Evolutionary conservation across 1,140 invertebrate species (phyloP), one percentile per base, ranked within the genome.

Genomic region (Drosophila tani): DNA sequence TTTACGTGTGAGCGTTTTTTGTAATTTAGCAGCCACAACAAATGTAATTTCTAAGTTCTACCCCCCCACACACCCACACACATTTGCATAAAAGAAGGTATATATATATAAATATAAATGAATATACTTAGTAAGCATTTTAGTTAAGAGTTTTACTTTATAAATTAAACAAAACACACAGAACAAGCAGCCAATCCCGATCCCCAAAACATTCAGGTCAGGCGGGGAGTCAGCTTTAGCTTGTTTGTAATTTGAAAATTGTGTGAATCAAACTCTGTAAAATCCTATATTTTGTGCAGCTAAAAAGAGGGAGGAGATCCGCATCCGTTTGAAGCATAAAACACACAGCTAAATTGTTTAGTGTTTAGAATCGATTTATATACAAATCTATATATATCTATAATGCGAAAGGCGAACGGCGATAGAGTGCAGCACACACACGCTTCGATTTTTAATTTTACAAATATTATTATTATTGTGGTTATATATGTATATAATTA

Each of bases 401-500:
- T 81, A 73, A 73, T 59, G 75, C 82, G 70, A 81, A 68, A 55
- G 85, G 73, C 65, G 74, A 88, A 90, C 81, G 84, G 78, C 81
- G 81, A 83, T 85, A 90, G 84, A 90, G 84, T 87, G 84, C 84
- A 91, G 85, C 82, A 90, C 86, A 90, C 82, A 90, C 86, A 90
- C 85, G 85, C 85, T 90, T 90, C 85, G 85, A 90, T 90, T 90
- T 90, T 90, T 90, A 90, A 90, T 90, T 90, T 90, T 90, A 90
- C 85, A 90, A 90, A 90, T 84, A 90, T 90, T 85, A 88, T 82
- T 84, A 85, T 74, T 79, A 92, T 88, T 92, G 91, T 92, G 91
- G 91, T 92, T 92, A 92, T 92, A 86, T 92, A 92, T 92, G 91
- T 92, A 92, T 92, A 92, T 92, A 92, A 92, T 92, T 92, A 92